Evolutionary conservation across 2,888 invertebrate species (phyloP).

Genomic region (Limenitis camilla): DNA sequence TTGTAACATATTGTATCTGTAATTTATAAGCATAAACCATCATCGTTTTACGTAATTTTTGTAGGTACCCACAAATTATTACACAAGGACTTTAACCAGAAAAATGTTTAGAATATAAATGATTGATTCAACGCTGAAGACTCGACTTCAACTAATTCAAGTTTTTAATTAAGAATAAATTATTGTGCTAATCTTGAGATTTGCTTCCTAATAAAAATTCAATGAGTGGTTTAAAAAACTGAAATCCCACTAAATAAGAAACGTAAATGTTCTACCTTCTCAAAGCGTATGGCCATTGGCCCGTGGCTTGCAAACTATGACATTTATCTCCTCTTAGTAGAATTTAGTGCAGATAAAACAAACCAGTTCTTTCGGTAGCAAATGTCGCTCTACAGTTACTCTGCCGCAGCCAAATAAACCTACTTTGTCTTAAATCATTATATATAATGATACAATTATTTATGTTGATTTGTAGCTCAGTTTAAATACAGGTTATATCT

Average conservation of each 20-base stretch:
- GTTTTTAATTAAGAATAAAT: too few relatives aligned
- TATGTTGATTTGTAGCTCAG: constrained; percentile 19
- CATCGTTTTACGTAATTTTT: too few relatives aligned
- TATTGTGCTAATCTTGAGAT: too few relatives aligned
- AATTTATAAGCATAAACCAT: too few relatives aligned
- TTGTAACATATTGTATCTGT: too few relatives aligned
- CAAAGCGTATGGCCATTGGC: constrained; percentile 5
- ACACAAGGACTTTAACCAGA: too few relatives aligned
- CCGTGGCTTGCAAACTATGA: constrained; percentile 16
- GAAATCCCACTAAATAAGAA: neutral
- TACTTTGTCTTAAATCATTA: constrained; percentile 18
- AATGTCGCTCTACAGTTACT: constrained; percentile 15
- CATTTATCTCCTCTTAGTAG: constrained; percentile 17
- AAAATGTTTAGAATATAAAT: too few relatives aligned
- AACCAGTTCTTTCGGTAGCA: constrained; percentile 17
- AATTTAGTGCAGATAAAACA: constrained; percentile 19
- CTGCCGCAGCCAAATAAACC: constrained; percentile 5
- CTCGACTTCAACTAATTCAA: too few relatives aligned
- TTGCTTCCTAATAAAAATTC: too few relatives aligned
- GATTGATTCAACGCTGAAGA: too few relatives aligned
- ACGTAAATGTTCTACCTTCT: neutral
- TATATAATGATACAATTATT: constrained; percentile 20
- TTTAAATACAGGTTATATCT: constrained; percentile 10
- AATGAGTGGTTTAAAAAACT: too few relatives aligned
- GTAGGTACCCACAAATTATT: too few relatives aligned